These are phyloP conservation scores for Fulica atra DNA, from an alignment of 2,113 vertebrate genomes.

Conservation along the genomic window DNA sequence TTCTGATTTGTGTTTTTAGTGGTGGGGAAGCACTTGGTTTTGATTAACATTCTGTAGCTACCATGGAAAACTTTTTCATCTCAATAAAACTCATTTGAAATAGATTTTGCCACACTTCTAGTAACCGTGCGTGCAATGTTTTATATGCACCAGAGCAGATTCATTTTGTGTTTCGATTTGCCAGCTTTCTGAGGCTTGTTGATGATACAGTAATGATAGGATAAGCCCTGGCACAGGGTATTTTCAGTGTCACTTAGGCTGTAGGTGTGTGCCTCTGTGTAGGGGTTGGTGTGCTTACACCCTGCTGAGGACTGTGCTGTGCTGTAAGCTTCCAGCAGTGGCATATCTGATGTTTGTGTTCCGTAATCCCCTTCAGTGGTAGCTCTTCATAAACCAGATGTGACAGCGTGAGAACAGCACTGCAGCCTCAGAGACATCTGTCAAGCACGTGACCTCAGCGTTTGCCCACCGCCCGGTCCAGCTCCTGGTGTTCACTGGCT, in stretches of 20 bases:
- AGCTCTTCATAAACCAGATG: neutral
- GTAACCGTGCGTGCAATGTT: neutral
- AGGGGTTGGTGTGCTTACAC: neutral
- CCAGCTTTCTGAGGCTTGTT: neutral
- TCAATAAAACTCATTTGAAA: conserved; percentile 64
- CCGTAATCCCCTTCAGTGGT: neutral
- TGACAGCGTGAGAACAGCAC: neutral
- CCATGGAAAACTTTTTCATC: conserved; percentile 39
- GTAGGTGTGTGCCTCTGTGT: neutral
- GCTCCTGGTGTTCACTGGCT: neutral
- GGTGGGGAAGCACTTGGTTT: conserved; percentile 55
- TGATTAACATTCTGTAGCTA: conserved; percentile 53
- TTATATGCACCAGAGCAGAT: neutral
- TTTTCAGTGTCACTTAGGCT: neutral
- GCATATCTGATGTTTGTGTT: neutral
- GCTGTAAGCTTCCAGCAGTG: neutral
- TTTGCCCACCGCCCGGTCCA: neutral
- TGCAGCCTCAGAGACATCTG: neutral
- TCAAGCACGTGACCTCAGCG: neutral
- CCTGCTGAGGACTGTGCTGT: neutral
- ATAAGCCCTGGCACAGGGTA: neutral
- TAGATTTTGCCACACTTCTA: conserved; percentile 33
- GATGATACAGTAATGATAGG: neutral
- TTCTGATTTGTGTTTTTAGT: conserved; percentile 6
- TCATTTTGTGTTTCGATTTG: neutral